Evolutionary conservation across 2,888 invertebrate species (phyloP).

Genomic region (Archaeoteleia sp.): DNA sequence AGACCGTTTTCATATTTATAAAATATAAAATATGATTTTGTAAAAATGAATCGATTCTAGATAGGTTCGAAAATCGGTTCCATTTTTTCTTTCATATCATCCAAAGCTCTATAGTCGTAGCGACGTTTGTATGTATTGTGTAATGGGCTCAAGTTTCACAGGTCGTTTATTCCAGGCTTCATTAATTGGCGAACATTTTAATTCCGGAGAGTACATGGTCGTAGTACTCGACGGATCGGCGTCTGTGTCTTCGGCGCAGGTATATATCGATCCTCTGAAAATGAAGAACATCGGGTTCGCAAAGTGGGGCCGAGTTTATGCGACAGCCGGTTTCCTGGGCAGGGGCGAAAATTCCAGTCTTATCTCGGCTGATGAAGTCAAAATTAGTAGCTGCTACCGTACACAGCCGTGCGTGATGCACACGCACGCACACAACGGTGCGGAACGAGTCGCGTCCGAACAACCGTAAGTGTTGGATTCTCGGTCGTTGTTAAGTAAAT

Average conservation of each 20-base stretch:
- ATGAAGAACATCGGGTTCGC: constrained; percentile 37
- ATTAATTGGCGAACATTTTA: constrained; percentile 53
- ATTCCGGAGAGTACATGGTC: constrained; percentile 29
- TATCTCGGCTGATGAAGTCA: constrained; percentile 75
- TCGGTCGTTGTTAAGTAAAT: constrained; percentile 75
- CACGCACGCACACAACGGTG: constrained; percentile 52
- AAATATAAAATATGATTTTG: too few relatives aligned
- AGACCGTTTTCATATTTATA: too few relatives aligned
- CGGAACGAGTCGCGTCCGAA: constrained; percentile 54
- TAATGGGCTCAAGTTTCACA: constrained; percentile 44
- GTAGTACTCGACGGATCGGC: constrained; percentile 27
- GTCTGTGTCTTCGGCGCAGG: constrained; percentile 38
- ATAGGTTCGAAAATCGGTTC: too few relatives aligned
- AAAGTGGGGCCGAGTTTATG: constrained; percentile 41
- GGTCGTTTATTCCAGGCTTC: constrained; percentile 50
- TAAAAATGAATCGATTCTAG: too few relatives aligned
- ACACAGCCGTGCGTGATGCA: constrained; percentile 62
- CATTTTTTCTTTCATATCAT: too few relatives aligned
- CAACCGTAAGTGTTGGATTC: constrained; percentile 74
- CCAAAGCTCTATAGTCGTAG: too few relatives aligned
- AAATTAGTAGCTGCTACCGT: constrained; percentile 75
- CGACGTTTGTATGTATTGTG: constrained; percentile 37
- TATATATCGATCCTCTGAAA: constrained; percentile 48
- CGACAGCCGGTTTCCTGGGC: constrained; percentile 52
- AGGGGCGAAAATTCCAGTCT: constrained; percentile 69